Conservation (phyloP, 2,888 invertebrate genomes). For the Eupithecia subumbrata region DNA sequence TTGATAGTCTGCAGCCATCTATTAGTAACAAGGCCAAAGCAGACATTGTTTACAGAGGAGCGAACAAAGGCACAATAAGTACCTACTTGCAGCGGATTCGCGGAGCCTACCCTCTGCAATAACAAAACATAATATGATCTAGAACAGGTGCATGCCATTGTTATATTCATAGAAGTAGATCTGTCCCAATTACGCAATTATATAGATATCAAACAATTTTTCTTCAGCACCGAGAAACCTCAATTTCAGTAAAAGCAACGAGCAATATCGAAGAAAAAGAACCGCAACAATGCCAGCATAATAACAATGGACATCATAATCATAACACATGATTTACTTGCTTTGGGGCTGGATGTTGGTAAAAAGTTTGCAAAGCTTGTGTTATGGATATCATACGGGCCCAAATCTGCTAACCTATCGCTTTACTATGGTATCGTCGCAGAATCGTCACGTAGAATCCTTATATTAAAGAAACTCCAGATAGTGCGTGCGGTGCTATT, state of each 20-base stretch:
- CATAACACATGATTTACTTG: background rate
- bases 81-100: conserved; percentile 63
- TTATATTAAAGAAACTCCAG: no score
- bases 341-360: background rate
- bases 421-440: no score
- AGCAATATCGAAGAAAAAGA: no score
- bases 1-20: conserved; percentile 17
- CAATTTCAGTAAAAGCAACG: no score
- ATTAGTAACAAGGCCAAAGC: conserved; percentile 42
- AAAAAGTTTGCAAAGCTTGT: background rate
- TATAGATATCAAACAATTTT: background rate
- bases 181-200: background rate
- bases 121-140: conserved; percentile 63
- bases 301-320: no score
- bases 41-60: conserved; percentile 57
- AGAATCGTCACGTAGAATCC: background rate
- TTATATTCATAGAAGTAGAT: conserved; percentile 28
- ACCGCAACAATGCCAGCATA: no score
- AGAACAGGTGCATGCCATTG: conserved; percentile 46
- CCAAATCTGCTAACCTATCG: no score
- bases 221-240: background rate
- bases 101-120: conserved; percentile 64
- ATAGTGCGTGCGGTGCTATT: background rate
- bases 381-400: no score
- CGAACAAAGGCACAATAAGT: conserved; percentile 64